These are phyloP conservation scores for Tetramorium bicarinatum DNA, from an alignment of 2,888 invertebrate species.

Conservation along the genomic window DNA sequence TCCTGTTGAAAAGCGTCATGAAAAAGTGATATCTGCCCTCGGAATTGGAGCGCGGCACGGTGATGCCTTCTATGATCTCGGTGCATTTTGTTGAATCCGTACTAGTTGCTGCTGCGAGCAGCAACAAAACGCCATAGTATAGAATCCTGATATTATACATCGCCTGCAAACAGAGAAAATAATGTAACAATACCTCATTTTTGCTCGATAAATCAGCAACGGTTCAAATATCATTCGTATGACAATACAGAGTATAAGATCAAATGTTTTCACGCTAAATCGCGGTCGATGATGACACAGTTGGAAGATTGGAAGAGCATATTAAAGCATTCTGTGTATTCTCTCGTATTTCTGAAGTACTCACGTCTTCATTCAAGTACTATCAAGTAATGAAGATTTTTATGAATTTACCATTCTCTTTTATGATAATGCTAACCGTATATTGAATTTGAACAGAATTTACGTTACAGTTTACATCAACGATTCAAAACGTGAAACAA, in stretches of 20 bases:
- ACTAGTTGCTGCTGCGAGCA: slow-evolving; percentile 68
- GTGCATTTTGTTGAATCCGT: slow-evolving; percentile 77
- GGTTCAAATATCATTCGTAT: neutral
- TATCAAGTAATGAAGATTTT: neutral
- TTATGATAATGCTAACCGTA: neutral
- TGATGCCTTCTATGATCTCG: slow-evolving; percentile 77
- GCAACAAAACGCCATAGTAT: slow-evolving; percentile 65
- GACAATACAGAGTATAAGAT: neutral
- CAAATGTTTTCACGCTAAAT: slow-evolving; percentile 16
- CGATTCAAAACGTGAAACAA: neutral
- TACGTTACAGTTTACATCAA: slow-evolving; percentile 7
- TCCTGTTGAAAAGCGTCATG: slow-evolving; percentile 79
- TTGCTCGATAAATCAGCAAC: neutral
- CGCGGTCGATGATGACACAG: neutral
- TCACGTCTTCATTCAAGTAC: neutral
- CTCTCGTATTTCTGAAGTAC: neutral
- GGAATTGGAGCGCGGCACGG: slow-evolving; percentile 74
- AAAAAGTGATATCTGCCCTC: slow-evolving; percentile 79
- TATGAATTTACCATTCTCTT: neutral
- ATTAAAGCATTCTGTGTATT: neutral
- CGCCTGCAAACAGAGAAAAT: slow-evolving; percentile 54
- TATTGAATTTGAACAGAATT: neutral
- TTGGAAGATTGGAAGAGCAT: neutral
- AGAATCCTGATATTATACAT: slow-evolving; percentile 54
- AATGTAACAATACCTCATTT: slow-evolving; percentile 14